Evolutionary conservation across 2,888 invertebrate species (phyloP).

Genomic region (Anoncus sp.): DNA sequence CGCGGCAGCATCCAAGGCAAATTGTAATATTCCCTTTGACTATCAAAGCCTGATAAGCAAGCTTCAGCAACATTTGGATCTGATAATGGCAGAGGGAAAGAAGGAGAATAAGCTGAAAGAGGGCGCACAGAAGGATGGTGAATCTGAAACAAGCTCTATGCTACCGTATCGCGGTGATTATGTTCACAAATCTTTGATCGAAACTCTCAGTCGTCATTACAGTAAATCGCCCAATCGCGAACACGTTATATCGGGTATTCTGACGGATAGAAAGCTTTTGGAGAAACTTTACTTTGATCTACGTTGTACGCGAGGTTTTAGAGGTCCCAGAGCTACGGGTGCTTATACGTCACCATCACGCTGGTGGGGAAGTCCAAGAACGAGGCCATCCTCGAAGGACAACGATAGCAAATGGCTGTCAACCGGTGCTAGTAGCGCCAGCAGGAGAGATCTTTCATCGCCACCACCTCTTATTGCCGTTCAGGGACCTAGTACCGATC

Average conservation of each 20-base stretch:
- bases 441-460: conserved; percentile 79
- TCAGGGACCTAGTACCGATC: conserved; percentile 86
- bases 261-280: conserved; percentile 89
- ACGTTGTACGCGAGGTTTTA: conserved; percentile 87
- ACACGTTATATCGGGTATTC: conserved; percentile 88
- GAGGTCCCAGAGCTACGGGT: conserved; percentile 81
- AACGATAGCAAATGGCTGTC: conserved; percentile 67
- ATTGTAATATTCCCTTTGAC: conserved; percentile 82
- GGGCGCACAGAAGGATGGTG: conserved; percentile 68
- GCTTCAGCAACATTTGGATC: conserved; percentile 86
- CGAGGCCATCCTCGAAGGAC: conserved; percentile 66
- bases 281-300: conserved; percentile 90
- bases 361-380: conserved; percentile 74
- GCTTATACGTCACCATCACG: conserved; percentile 79
- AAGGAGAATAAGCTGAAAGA: conserved; percentile 65
- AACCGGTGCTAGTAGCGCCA: neutral
- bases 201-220: conserved; percentile 88
- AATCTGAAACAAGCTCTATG: conserved; percentile 78
- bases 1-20: conserved; percentile 38
- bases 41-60: conserved; percentile 88
- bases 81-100: conserved; percentile 79
- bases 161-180: conserved; percentile 84
- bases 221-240: conserved; percentile 87
- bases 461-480: conserved; percentile 90
- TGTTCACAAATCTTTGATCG: conserved; percentile 86